phyloP scores from a whole-genome alignment of 2,888 invertebrate genomes.

The Meteorus colon region DNA sequence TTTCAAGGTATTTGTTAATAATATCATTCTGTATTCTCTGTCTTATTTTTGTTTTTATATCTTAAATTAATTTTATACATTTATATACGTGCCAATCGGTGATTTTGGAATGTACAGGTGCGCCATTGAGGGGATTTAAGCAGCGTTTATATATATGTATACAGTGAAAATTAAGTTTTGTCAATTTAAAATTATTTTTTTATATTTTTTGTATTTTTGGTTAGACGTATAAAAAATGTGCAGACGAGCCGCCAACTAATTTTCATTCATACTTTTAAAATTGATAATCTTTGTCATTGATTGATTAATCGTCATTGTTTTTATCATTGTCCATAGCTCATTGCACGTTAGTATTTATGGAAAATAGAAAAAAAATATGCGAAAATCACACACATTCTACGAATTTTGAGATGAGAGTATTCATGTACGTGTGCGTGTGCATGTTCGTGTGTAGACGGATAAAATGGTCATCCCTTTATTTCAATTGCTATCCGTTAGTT shows the following conservation, averaged over 20 bases:
- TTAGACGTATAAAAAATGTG: conserved; percentile 46
- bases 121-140: conserved; percentile 40
- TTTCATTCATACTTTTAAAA: conserved; percentile 19
- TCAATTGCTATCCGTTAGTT: too few relatives aligned
- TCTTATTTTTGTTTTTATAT: conserved; percentile 14
- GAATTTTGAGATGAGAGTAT: neutral
- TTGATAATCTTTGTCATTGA: neutral
- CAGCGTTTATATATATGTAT: conserved; percentile 34
- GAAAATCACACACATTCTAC: conserved; percentile 1
- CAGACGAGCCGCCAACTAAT: conserved; percentile 33
- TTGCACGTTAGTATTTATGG: neutral
- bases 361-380: neutral
- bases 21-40: neutral
- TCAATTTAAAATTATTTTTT: conserved; percentile 16
- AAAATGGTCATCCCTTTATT: neutral
- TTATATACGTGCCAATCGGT: conserved; percentile 45
- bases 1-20: neutral
- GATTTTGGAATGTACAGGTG: conserved; percentile 55
- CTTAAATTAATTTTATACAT: conserved; percentile 46
- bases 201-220: conserved; percentile 17
- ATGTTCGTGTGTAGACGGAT: neutral
- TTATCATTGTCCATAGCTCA: neutral
- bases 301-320: conserved; percentile 23
- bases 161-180: conserved; percentile 27
- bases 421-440: neutral